phyloP scores from a whole-genome alignment of 2,888 invertebrate genomes.

The Bibio marci region DNA sequence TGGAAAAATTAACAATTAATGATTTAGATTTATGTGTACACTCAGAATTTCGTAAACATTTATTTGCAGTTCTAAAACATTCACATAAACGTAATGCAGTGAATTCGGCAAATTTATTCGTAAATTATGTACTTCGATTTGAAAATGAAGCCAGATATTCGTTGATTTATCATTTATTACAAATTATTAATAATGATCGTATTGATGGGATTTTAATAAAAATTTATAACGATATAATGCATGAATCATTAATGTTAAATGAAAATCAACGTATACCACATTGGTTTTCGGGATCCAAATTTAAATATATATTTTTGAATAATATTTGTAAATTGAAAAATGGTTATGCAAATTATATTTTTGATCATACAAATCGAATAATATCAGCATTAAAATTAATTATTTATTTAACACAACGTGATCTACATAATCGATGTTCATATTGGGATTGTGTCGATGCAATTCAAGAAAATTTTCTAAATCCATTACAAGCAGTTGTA shows the following conservation, averaged over 20 bases:
- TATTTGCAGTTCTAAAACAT: constrained; percentile 50
- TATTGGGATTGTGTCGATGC: constrained; percentile 40
- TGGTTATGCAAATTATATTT: constrained; percentile 60
- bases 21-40: constrained; percentile 43
- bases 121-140: constrained; percentile 47
- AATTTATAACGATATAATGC: constrained; percentile 55
- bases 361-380: constrained; percentile 63
- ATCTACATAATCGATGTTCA: constrained; percentile 44
- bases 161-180: constrained; percentile 48
- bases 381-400: constrained; percentile 64
- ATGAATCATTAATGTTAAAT: constrained; percentile 32
- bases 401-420: constrained; percentile 54
- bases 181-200: constrained; percentile 50
- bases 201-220: constrained; percentile 55
- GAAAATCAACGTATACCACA: constrained; percentile 25
- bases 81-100: constrained; percentile 42
- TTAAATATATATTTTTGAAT: constrained; percentile 35
- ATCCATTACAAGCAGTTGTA: constrained; percentile 48
- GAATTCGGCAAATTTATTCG: constrained; percentile 41
- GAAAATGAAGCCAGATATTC: constrained; percentile 50
- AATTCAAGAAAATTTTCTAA: constrained; percentile 43
- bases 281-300: constrained; percentile 36
- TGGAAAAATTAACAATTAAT: constrained; percentile 29
- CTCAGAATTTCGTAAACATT: constrained; percentile 38
- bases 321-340: constrained; percentile 44